A percentile compares a stretch with the other conserved stretches of the same genome.
Evolutionary conservation across 1,140 invertebrate genomes (phyloP).

Genomic region (Paraescarpia echinospica): DNA sequence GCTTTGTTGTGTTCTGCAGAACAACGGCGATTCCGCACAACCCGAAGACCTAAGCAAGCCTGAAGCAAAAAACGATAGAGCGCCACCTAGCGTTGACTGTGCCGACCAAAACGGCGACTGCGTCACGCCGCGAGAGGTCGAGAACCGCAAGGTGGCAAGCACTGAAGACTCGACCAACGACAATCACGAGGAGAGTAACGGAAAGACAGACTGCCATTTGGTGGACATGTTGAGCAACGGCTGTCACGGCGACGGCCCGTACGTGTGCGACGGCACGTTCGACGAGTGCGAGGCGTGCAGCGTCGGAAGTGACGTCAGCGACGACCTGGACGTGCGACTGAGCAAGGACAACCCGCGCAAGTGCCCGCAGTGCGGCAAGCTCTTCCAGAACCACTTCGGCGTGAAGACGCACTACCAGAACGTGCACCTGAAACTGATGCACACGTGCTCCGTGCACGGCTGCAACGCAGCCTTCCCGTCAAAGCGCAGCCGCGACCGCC

Average conservation of each 20-base stretch:
- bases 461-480: conserved; percentile 95
- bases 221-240: conserved; percentile 3
- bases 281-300: conserved; percentile 6
- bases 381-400: conserved; percentile 93
- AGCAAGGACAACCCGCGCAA: conserved; percentile 81
- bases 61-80: background rate
- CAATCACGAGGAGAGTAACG: background rate
- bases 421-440: conserved; percentile 93
- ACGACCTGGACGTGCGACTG: conserved; percentile 68
- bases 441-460: conserved; percentile 93
- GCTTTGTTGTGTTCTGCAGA: background rate
- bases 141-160: background rate
- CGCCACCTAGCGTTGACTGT: background rate
- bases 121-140: background rate
- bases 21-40: background rate
- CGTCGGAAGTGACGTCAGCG: conserved; percentile 10
- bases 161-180: background rate
- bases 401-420: conserved; percentile 95
- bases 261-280: background rate
- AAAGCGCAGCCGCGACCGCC: conserved; percentile 86
- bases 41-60: background rate
- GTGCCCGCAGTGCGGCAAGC: conserved; percentile 88
- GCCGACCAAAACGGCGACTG: background rate
- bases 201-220: background rate
- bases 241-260: background rate